Percentiles rank a stretch among this genome's conserved stretches.
Conservation (phyloP, 2,113 vertebrate species). For the Syrrhaptes paradoxus region DNA sequence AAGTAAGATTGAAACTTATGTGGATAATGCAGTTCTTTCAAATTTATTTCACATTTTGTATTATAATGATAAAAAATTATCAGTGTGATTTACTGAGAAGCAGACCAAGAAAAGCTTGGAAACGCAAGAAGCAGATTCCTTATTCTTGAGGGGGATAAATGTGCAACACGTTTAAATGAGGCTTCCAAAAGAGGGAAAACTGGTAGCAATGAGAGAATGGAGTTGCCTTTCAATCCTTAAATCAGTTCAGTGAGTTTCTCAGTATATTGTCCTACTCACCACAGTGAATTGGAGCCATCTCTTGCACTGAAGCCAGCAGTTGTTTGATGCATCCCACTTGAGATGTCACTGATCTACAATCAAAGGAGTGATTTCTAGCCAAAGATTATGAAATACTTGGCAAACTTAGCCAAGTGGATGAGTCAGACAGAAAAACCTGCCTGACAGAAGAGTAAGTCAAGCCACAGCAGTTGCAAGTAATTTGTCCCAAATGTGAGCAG, state of each 20-base stretch:
- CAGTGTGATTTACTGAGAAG: background rate
- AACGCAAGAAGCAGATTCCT: background rate
- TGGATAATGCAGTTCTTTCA: background rate
- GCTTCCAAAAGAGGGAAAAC: background rate
- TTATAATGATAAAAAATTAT: background rate
- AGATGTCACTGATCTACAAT: background rate
- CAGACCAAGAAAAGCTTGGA: background rate
- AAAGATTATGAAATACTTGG: background rate
- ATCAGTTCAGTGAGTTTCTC: background rate
- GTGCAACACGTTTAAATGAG: background rate
- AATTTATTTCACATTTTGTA: background rate
- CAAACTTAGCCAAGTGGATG: background rate
- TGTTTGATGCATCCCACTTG: background rate
- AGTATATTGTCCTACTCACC: background rate
- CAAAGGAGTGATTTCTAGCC: background rate
- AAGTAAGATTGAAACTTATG: background rate
- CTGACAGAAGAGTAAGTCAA: slow-evolving; percentile 15
- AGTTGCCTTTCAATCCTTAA: background rate
- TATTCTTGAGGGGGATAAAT: background rate
- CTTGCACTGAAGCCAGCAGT: background rate
- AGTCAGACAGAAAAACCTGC: slow-evolving; percentile 42
- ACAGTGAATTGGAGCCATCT: background rate
- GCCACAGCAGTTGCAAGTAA: slow-evolving; percentile 42
- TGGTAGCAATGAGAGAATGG: background rate
- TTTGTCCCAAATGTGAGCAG: slow-evolving; percentile 47